A percentile compares a stretch with the other conserved stretches of the same genome.
These are phyloP conservation scores for Tychaedon coryphoeus DNA, from an alignment of 2,113 vertebrate species.

Conservation along the genomic window DNA sequence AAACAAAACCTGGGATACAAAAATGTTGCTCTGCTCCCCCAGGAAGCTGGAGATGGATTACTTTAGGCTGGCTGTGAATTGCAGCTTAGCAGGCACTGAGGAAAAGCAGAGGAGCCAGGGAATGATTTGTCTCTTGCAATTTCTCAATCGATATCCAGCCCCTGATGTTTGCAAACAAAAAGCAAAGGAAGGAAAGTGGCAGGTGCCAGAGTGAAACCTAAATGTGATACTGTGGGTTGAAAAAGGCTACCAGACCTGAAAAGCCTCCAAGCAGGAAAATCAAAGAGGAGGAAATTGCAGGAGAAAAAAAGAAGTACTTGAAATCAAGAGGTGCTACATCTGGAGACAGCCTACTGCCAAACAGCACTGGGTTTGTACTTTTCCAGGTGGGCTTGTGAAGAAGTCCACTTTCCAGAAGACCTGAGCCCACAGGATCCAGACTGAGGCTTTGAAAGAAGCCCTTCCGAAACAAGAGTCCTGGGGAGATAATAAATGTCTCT, in stretches of 20 bases:
- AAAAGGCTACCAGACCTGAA: slow-evolving; percentile 52
- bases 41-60: neutral
- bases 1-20: neutral
- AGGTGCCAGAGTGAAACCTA: slow-evolving; percentile 42
- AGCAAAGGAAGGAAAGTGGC: slow-evolving; percentile 21
- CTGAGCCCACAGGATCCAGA: neutral
- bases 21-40: neutral
- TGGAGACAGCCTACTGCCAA: slow-evolving; percentile 17
- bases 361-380: neutral
- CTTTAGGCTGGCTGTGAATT: slow-evolving; percentile 14
- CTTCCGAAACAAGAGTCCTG: neutral
- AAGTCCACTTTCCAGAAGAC: neutral
- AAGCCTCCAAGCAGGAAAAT: slow-evolving; percentile 34
- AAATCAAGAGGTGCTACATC: slow-evolving; percentile 30
- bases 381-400: neutral
- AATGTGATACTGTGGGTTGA: slow-evolving; percentile 48
- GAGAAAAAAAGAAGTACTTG: neutral
- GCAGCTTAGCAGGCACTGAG: neutral
- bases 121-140: slow-evolving; percentile 46
- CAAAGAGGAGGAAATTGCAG: slow-evolving; percentile 28
- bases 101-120: slow-evolving; percentile 7
- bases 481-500: neutral
- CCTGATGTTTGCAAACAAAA: slow-evolving; percentile 45
- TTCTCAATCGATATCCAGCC: slow-evolving; percentile 36
- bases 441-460: neutral